Evolutionary conservation across 2,888 invertebrate species (phyloP).

Genomic region (Phyto melanocephala): DNA sequence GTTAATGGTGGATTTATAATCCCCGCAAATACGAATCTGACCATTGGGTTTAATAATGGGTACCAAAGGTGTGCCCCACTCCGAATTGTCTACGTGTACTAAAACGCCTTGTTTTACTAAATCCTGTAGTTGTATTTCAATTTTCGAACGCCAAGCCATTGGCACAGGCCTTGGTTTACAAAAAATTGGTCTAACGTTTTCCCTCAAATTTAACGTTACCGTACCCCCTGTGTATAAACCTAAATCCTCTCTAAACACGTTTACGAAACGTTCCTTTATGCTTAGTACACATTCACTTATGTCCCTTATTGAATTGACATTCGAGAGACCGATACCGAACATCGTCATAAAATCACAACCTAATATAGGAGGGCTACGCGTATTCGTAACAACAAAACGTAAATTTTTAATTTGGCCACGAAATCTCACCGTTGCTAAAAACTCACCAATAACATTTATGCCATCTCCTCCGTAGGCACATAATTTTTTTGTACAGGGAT

Average conservation of each 20-base stretch:
- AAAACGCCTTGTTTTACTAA: conserved; percentile 1
- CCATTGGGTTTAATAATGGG: conserved; percentile 30
- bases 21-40: conserved; percentile 6
- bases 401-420: neutral
- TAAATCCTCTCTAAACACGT: conserved; percentile 23
- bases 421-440: neutral
- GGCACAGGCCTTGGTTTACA: conserved; percentile 2
- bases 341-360: conserved; percentile 30
- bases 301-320: neutral
- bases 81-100: conserved; percentile 37
- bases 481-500: neutral
- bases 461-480: neutral
- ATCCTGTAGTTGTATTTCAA: conserved; percentile 30
- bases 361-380: conserved; percentile 11
- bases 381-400: conserved; percentile 21
- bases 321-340: conserved; percentile 11
- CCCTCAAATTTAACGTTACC: neutral
- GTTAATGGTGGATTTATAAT: conserved; percentile 5
- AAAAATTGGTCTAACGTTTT: neutral
- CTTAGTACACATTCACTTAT: neutral
- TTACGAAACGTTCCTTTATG: conserved; percentile 1
- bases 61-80: conserved; percentile 37
- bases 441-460: conserved; percentile 6
- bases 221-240: conserved; percentile 1
- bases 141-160: conserved; percentile 32